Conservation (phyloP, 2,113 vertebrate genomes). For the Myrmecophaga tridactyla region DNA sequence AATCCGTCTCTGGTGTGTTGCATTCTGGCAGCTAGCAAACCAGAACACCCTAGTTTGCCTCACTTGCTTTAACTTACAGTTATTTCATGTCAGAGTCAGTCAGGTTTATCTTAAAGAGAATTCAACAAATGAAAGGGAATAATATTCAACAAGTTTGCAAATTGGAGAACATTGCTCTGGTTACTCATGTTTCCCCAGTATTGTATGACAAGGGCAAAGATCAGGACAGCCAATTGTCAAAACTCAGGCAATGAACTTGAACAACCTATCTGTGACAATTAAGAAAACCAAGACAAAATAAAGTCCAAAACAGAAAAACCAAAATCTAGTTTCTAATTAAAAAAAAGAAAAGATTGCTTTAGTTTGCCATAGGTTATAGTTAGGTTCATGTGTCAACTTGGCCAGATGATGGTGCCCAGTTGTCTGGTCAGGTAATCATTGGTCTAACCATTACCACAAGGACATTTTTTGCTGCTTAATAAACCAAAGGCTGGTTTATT, state of each 20-base stretch:
- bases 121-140: neutral
- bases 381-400: too few species aligned
- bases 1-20: too few species aligned
- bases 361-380: too few species aligned
- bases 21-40: too few species aligned
- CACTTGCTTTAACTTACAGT: constrained; percentile 29
- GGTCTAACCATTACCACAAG: too few species aligned
- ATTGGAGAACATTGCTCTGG: constrained; percentile 3
- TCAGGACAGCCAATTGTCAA: neutral
- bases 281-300: constrained; percentile 23
- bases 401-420: too few species aligned
- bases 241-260: constrained; percentile 33
- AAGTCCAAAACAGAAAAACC: constrained; percentile 38
- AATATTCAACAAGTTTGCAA: neutral
- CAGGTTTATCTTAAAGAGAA: neutral
- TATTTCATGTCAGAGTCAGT: constrained; percentile 27
- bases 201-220: neutral
- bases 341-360: neutral
- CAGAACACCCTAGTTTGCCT: neutral
- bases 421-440: too few species aligned
- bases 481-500: too few species aligned
- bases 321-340: neutral
- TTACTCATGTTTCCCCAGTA: neutral
- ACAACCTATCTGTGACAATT: neutral
- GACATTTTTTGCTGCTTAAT: too few species aligned